Evolutionary conservation across 2,797 vertebrate genomes (phyloP).

Genomic region (Decapterus maruadsi): DNA sequence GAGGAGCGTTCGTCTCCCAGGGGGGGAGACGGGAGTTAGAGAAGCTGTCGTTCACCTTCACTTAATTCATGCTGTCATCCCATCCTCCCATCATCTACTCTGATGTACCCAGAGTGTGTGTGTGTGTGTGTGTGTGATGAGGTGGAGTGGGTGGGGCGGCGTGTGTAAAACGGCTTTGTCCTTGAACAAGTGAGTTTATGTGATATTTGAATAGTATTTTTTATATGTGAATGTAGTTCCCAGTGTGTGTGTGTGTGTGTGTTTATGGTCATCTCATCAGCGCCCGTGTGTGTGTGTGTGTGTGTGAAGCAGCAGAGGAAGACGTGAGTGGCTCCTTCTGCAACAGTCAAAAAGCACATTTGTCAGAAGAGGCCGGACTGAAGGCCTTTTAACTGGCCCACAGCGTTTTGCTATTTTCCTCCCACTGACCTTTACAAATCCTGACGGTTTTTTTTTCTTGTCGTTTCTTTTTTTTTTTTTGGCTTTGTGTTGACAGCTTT

Average conservation of each 20-base stretch:
- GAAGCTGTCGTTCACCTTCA: conserved; percentile 88
- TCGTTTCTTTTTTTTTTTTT: conserved; percentile 36
- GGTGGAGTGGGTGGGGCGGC: conserved; percentile 25
- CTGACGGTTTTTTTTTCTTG: conserved; percentile 38
- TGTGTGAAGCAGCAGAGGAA: not conserved
- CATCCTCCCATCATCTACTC: conserved; percentile 61
- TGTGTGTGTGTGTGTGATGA: conserved; percentile 2
- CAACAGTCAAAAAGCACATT: conserved; percentile 66
- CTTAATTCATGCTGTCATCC: conserved; percentile 84
- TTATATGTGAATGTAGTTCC: conserved; percentile 45
- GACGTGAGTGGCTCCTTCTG: conserved; percentile 33
- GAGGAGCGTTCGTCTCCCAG: conserved; percentile 64
- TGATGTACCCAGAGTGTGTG: conserved; percentile 54
- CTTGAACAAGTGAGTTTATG: conserved; percentile 64
- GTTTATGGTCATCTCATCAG: conserved; percentile 13
- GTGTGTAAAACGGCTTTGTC: conserved; percentile 55
- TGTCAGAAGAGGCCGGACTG: conserved; percentile 59
- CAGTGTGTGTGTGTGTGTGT: conserved; percentile 12
- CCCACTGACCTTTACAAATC: conserved; percentile 79
- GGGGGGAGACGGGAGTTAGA: conserved; percentile 78
- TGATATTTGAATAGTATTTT: conserved; percentile 51
- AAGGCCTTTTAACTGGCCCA: conserved; percentile 58
- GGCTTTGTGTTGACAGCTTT: conserved; percentile 65
- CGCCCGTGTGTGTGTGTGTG: not conserved
- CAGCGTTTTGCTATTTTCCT: conserved; percentile 68